Conservation (phyloP, 2,797 vertebrate species). For the Geotrypetes seraphini region DNA sequence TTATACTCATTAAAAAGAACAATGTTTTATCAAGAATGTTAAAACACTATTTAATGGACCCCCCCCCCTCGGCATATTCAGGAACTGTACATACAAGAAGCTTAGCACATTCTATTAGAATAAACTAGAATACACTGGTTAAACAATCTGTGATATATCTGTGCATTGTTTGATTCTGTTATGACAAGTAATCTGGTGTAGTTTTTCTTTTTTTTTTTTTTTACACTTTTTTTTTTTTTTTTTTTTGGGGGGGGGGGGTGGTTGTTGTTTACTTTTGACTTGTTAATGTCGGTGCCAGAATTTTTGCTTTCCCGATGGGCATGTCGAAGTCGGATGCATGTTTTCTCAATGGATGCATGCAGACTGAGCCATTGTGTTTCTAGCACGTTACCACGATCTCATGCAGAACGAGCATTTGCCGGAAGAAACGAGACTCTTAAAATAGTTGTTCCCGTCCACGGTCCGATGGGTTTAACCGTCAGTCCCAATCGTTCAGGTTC, state of each 20-base stretch:
- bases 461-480: too few species aligned
- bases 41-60: conserved; percentile 23
- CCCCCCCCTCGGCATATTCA: conserved; percentile 15
- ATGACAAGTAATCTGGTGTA: conserved; percentile 6
- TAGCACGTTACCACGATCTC: conserved; percentile 23
- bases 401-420: conserved; percentile 14
- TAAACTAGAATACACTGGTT: conserved; percentile 7
- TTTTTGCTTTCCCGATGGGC: conserved; percentile 30
- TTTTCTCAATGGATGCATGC: conserved; percentile 44
- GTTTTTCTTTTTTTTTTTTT: not conserved
- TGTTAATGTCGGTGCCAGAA: conserved; percentile 15
- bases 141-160: conserved; percentile 3
- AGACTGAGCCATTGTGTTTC: conserved; percentile 16
- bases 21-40: conserved; percentile 26
- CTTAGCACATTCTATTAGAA: conserved; percentile 20
- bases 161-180: conserved; percentile 9
- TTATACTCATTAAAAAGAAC: conserved; percentile 17
- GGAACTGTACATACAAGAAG: conserved; percentile 1
- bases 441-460: too few species aligned
- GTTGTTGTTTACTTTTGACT: conserved; percentile 9
- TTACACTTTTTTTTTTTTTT: too few species aligned
- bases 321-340: conserved; percentile 45
- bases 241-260: too few species aligned
- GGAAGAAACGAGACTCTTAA: too few species aligned
- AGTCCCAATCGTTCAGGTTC: too few species aligned